Base-by-base conservation (phyloP, 2,888 invertebrate species). In the Uropetala carovei region DNA sequence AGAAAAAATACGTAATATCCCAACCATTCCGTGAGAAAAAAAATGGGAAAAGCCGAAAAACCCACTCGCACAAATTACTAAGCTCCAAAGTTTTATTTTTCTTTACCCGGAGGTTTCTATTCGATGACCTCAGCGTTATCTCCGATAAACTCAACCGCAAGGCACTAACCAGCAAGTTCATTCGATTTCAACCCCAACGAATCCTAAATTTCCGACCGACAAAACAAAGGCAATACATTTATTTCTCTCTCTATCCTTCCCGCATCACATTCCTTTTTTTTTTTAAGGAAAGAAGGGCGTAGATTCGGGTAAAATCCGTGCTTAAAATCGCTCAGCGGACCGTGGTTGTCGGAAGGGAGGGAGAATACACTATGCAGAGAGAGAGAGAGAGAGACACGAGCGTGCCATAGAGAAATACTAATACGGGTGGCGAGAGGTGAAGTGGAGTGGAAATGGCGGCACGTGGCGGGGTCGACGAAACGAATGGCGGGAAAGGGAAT, bases 201-300 rank as follows among this genome's bases (percentile, higher is more conserved):
- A 1, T 43, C 43, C 43, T 5, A 1, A 43, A 43, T 43, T 75
- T 75, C 27, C 68, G n/a, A n/a, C 64, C 68, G n/a, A 68, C 43
- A 18, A 68, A 9, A 75, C 75, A 75, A 75, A 75, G 22, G 75
- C 75, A 75, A 75, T 75, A 75, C 75, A 22, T 75, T 75, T 68
- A n/a, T n/a, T 22, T 0, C 22, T 43, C 43, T 43, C 43, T 43
- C 1, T 43, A 43, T 43, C 75, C 11, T 75, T 27, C 75, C 75
- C 75, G 5, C 18, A 22, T 27, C 27, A 22, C 22, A 75, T 75
- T 43, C 43, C 43, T 22, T 75, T 27, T 75, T 27, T n/a, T n/a
- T n/a, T n/a, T n/a, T n/a, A n/a, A n/a, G n/a, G 22, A 27, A 75
- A 75, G n/a, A 75, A 75, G 27, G 22, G 75, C 43, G 75, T 75